These are phyloP conservation scores for Bubo bubo DNA, from an alignment of 2,113 vertebrate species.

Conservation along the genomic window DNA sequence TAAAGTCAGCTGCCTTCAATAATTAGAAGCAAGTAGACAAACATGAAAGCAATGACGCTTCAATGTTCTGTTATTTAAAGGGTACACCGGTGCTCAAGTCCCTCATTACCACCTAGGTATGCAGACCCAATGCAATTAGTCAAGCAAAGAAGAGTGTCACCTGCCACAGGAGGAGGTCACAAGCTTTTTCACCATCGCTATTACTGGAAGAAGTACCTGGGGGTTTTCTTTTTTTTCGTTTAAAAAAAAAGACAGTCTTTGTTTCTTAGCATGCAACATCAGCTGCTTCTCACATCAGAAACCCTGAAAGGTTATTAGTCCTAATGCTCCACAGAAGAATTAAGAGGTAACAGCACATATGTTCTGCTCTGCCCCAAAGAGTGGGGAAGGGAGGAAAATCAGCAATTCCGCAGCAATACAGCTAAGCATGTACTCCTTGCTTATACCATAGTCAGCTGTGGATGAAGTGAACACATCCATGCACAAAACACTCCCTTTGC, in stretches of 20 bases:
- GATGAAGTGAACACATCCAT: not conserved
- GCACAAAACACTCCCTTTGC: not conserved
- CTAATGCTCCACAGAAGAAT: slow-evolving; percentile 37
- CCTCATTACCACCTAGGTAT: not conserved
- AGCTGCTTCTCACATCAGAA: slow-evolving; percentile 39
- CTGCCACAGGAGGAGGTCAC: not conserved
- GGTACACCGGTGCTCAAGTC: not conserved
- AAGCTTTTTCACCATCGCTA: not conserved
- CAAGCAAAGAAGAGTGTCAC: not conserved
- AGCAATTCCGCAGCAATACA: not conserved
- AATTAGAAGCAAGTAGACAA: slow-evolving; percentile 53
- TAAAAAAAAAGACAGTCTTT: not conserved
- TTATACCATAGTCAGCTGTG: not conserved
- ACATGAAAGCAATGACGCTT: slow-evolving; percentile 44
- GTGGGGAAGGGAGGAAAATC: not conserved
- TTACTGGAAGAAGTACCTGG: not conserved
- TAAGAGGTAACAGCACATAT: slow-evolving; percentile 23
- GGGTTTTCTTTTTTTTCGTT: not conserved
- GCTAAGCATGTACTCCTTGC: not conserved
- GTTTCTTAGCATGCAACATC: not conserved
- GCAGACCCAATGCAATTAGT: not conserved
- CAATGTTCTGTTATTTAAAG: slow-evolving; percentile 52
- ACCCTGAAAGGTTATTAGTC: slow-evolving; percentile 47
- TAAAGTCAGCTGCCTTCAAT: slow-evolving; percentile 43
- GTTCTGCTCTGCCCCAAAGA: not conserved